A percentile compares a stretch with the other conserved stretches of the same genome.
Conservation (phyloP, 2,113 vertebrate species). For the Dryoscopus gambensis region DNA sequence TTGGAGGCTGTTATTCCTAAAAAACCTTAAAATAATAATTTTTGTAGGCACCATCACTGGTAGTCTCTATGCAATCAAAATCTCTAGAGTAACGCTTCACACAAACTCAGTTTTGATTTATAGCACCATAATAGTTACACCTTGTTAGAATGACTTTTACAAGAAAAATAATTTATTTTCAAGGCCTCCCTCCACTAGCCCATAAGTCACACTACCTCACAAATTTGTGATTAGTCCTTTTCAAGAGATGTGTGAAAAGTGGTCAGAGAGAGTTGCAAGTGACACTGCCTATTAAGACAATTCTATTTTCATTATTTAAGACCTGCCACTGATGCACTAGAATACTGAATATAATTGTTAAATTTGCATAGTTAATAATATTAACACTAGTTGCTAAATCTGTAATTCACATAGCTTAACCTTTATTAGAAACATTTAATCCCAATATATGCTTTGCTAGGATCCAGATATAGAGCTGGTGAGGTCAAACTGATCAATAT, state of each 20-base stretch:
- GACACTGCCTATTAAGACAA: not conserved
- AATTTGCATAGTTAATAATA: not conserved
- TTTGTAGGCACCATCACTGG: not conserved
- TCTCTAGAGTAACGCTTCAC: not conserved
- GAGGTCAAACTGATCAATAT: slow-evolving; percentile 18
- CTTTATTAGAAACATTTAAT: not conserved
- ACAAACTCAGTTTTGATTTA: not conserved
- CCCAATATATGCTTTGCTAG: not conserved
- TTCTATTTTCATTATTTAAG: not conserved
- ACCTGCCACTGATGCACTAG: not conserved
- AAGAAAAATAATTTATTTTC: not conserved
- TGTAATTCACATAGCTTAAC: not conserved
- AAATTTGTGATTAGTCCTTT: not conserved
- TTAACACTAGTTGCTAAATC: not conserved
- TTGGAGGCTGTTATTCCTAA: not conserved
- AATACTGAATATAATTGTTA: not conserved
- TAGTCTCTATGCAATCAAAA: not conserved
- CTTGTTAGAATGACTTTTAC: not conserved
- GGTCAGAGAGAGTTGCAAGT: not conserved
- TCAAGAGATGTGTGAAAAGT: not conserved
- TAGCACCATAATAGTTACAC: not conserved
- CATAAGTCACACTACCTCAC: not conserved
- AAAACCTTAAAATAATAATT: not conserved
- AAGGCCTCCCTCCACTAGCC: not conserved
- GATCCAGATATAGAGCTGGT: not conserved